Percentiles rank a stretch among this genome's conserved stretches.
phyloP scores from a whole-genome alignment of 2,888 invertebrate species.

The Auanema sp. region DNA sequence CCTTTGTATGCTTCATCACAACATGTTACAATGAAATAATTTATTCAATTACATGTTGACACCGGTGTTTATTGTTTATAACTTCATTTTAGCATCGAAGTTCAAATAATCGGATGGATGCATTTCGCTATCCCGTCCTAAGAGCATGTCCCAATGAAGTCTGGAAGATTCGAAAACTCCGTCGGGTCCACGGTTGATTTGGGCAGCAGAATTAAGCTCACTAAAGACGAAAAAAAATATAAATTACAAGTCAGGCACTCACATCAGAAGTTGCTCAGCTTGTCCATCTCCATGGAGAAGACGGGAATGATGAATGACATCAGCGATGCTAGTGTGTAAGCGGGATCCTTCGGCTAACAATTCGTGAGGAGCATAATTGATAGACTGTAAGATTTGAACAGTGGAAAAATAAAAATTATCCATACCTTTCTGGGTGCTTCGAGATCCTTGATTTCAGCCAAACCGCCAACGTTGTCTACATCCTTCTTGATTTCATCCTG shows the following conservation, averaged over 20 bases:
- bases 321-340: constrained; percentile 43
- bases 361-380: constrained; percentile 38
- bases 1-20: too few relatives aligned
- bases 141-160: constrained; percentile 59
- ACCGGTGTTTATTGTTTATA: constrained; percentile 12
- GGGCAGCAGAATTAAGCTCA: constrained; percentile 54
- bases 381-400: constrained; percentile 16
- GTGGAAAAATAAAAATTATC: not conserved
- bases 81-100: constrained; percentile 49
- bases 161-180: constrained; percentile 55
- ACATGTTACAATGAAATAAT: too few relatives aligned
- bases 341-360: constrained; percentile 37
- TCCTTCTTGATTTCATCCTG: not conserved
- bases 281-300: constrained; percentile 49
- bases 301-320: constrained; percentile 50
- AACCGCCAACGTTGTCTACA: constrained; percentile 6
- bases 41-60: too few relatives aligned
- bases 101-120: constrained; percentile 57
- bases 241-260: constrained; percentile 16
- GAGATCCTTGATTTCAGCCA: constrained; percentile 12
- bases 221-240: constrained; percentile 28
- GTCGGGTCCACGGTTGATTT: constrained; percentile 61
- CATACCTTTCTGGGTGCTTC: constrained; percentile 17
- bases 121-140: constrained; percentile 55
- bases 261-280: constrained; percentile 57